Conservation (phyloP, 2,113 vertebrate species). For the Crypturellus undulatus region DNA sequence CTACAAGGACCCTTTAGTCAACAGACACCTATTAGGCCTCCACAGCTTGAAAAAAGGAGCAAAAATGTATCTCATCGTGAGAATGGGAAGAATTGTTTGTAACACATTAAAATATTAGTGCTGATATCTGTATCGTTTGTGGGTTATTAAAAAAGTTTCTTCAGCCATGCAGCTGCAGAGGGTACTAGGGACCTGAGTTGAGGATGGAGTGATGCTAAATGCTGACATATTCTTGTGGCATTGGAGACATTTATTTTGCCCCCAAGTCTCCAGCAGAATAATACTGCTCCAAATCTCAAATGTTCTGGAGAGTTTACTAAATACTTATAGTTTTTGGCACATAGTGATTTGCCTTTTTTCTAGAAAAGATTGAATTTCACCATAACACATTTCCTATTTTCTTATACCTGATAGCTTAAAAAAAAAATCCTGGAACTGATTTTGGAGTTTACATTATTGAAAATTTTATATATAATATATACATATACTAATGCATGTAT, state of each 20-base stretch:
- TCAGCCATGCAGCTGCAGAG: rapidly evolving
- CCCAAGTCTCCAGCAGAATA: neutral
- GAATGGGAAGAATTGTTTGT: neutral
- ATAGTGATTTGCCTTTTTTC: neutral
- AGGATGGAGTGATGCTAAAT: neutral
- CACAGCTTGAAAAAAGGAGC: neutral
- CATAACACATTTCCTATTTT: neutral
- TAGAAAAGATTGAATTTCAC: neutral
- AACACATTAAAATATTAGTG: neutral
- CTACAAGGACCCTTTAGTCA: neutral
- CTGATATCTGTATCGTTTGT: neutral
- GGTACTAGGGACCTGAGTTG: neutral
- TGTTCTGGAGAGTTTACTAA: neutral
- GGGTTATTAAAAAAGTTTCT: neutral
- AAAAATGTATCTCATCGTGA: neutral
- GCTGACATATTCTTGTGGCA: neutral
- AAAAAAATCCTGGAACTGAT: neutral
- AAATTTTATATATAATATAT: neutral
- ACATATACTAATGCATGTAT: neutral
- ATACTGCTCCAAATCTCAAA: neutral
- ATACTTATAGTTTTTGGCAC: neutral
- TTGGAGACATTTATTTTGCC: neutral
- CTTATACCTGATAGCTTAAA: neutral
- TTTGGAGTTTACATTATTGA: neutral
- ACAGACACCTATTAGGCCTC: neutral